A percentile compares a stretch with the other conserved stretches of the same genome.
Conservation (phyloP, 2,888 invertebrate species). For the Drosophila neonasuta region DNA sequence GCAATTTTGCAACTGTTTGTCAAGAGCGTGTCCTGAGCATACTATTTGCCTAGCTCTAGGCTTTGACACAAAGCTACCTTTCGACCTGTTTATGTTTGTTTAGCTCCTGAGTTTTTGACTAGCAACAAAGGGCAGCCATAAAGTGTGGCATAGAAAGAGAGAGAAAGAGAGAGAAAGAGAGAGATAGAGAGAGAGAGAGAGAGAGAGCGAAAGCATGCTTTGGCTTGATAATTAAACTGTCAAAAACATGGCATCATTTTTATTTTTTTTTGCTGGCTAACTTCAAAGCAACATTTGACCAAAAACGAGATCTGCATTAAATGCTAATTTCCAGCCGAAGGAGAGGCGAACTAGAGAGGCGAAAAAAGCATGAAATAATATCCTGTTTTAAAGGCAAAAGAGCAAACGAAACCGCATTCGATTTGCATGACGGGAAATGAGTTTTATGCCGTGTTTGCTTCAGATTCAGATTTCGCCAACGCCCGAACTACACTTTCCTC, state of each 20-base stretch:
- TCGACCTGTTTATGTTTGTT: slow-evolving; percentile 3
- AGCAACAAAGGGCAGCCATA: neutral
- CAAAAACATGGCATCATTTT: slow-evolving; percentile 41
- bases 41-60: slow-evolving; percentile 19
- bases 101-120: neutral
- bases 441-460: slow-evolving; percentile 32
- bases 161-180: neutral
- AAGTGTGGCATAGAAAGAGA: neutral
- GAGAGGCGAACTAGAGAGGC: neutral
- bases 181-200: neutral
- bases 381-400: slow-evolving; percentile 53
- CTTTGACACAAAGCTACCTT: neutral
- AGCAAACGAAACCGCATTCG: slow-evolving; percentile 29
- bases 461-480: neutral
- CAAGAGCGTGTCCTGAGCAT: slow-evolving; percentile 4
- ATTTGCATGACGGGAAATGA: slow-evolving; percentile 64
- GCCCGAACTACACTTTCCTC: slow-evolving; percentile 15
- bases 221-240: slow-evolving; percentile 64
- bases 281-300: slow-evolving; percentile 57
- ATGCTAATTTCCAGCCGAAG: slow-evolving; percentile 63
- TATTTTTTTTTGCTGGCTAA: slow-evolving; percentile 17
- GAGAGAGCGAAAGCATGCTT: neutral
- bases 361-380: slow-evolving; percentile 48
- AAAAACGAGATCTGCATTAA: slow-evolving; percentile 41
- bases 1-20: slow-evolving; percentile 1